Conservation (phyloP, 2,113 vertebrate genomes). For the Platycercus adscitus region DNA sequence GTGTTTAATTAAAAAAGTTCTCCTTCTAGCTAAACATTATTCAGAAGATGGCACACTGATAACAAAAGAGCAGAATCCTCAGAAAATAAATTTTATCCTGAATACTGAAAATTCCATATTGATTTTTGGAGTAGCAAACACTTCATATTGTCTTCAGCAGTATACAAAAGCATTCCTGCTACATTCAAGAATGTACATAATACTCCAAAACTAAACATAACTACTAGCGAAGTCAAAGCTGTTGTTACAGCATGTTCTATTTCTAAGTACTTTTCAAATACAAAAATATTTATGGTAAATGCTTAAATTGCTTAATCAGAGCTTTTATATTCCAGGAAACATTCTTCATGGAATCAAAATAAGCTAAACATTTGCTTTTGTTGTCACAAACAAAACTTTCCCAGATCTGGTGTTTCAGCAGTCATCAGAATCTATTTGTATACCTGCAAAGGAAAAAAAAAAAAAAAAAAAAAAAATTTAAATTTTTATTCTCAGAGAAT, state of each 20-base stretch:
- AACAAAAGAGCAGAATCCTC: neutral
- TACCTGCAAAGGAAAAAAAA: neutral
- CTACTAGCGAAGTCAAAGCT: neutral
- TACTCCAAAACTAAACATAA: neutral
- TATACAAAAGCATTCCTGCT: neutral
- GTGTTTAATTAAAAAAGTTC: neutral
- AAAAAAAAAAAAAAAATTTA: neutral
- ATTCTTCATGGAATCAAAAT: neutral
- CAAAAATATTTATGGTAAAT: neutral
- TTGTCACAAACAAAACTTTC: neutral
- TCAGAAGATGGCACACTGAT: neutral
- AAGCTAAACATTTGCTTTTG: neutral
- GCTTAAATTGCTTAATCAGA: neutral
- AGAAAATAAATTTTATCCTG: neutral
- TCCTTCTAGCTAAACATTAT: neutral
- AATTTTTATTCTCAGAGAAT: neutral
- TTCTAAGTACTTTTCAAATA: neutral
- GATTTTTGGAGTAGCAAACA: neutral
- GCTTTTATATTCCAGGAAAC: neutral
- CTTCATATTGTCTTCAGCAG: neutral
- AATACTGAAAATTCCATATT: neutral
- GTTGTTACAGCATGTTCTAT: neutral
- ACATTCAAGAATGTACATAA: neutral
- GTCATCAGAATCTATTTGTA: neutral
- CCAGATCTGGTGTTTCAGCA: neutral